Conservation (phyloP, 2,888 invertebrate species). For the Drosophila barbarae region DNA sequence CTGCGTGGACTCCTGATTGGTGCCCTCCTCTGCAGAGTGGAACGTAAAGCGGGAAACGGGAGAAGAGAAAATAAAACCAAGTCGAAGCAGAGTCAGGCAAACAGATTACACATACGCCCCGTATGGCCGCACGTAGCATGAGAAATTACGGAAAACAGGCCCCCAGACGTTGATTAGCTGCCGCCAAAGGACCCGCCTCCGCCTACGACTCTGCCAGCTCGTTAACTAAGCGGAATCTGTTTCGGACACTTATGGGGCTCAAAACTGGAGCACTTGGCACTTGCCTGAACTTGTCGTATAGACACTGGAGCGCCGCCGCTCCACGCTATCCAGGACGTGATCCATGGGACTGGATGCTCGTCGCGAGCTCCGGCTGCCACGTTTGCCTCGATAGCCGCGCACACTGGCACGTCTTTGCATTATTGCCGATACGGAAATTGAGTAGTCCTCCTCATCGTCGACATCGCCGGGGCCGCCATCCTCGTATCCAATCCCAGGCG, state of each 20-base stretch:
- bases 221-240: slow-evolving; percentile 53
- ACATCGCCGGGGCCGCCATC: slow-evolving; percentile 55
- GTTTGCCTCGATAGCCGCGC: slow-evolving; percentile 83
- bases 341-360: slow-evolving; percentile 83
- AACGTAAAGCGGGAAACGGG: slow-evolving; percentile 61
- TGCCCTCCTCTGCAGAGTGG: slow-evolving; percentile 84
- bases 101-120: slow-evolving; percentile 57
- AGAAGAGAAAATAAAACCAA: slow-evolving; percentile 76
- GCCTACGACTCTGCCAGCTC: slow-evolving; percentile 13
- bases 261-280: slow-evolving; percentile 79
- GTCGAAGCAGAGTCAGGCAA: slow-evolving; percentile 76
- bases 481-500: slow-evolving; percentile 37
- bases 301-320: slow-evolving; percentile 85
- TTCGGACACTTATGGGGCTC: slow-evolving; percentile 61
- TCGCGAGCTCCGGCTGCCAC: slow-evolving; percentile 81
- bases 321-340: slow-evolving; percentile 78
- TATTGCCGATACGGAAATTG: slow-evolving; percentile 91
- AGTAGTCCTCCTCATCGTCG: slow-evolving; percentile 90
- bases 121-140: slow-evolving; percentile 57
- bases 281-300: slow-evolving; percentile 93
- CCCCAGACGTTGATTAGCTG: slow-evolving; percentile 63
- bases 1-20: slow-evolving; percentile 84
- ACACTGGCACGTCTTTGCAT: slow-evolving; percentile 89
- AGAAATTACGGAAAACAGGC: slow-evolving; percentile 54
- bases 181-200: slow-evolving; percentile 54